A percentile compares a stretch with the other conserved stretches of the same genome.
Evolutionary conservation across 2,888 invertebrate genomes (phyloP).

Genomic region (Argyra leucocephala): DNA sequence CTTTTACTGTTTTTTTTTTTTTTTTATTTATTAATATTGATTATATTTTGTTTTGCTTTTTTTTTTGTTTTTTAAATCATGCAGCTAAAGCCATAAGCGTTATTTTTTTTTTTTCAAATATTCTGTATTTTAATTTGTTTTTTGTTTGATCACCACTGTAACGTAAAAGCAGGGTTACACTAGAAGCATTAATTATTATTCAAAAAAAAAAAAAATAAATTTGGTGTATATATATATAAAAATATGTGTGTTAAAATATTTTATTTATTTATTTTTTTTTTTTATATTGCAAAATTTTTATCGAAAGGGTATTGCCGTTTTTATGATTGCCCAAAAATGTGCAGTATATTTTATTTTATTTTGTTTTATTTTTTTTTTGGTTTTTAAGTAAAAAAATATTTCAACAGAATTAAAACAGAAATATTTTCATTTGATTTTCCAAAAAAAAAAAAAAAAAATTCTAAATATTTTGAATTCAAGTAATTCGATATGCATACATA

Average conservation of each 20-base stretch:
- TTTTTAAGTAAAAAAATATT: no score
- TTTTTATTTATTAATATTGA: not conserved
- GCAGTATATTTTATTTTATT: no score
- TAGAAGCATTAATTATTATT: constrained; percentile 29
- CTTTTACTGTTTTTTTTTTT: not conserved
- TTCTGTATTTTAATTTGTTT: not conserved
- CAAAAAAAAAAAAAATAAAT: constrained; percentile 26
- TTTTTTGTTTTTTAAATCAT: not conserved
- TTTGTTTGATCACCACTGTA: constrained; percentile 27
- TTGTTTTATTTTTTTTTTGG: no score
- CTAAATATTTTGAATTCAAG: no score
- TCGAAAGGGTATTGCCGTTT: no score
- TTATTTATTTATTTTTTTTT: no score
- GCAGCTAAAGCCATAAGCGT: constrained; percentile 6
- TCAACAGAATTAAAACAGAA: no score
- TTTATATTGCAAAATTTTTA: no score
- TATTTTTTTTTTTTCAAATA: not conserved
- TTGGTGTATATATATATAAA: constrained; percentile 2
- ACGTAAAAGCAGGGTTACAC: constrained; percentile 30
- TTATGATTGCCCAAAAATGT: no score
- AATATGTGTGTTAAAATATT: not conserved
- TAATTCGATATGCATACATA: no score
- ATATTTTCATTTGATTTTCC: no score
- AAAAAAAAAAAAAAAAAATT: no score
- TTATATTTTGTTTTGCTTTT: not conserved